These are phyloP conservation scores for Scaeva pyrastri DNA, from an alignment of 2,888 invertebrate species.

Conservation along the genomic window DNA sequence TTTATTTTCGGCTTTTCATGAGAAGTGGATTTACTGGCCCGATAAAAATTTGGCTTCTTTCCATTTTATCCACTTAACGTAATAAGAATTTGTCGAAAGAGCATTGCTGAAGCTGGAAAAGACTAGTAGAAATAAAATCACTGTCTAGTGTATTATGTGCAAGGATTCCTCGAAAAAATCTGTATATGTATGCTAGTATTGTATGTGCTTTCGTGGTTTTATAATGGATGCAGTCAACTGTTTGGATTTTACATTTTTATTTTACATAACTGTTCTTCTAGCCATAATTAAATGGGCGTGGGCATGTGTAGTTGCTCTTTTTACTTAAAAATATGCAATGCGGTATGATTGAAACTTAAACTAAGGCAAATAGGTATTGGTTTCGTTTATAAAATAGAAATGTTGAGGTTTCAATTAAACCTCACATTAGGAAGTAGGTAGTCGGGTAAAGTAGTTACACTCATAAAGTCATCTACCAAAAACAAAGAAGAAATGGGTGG, in stretches of 20 bases:
- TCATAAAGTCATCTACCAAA: no score
- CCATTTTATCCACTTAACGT: constrained; percentile 80
- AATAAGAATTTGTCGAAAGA: constrained; percentile 78
- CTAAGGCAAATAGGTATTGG: no score
- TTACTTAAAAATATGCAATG: constrained; percentile 33
- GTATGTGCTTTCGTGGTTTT: constrained; percentile 61
- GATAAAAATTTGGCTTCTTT: constrained; percentile 80
- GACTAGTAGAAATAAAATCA: constrained; percentile 16
- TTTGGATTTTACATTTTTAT: constrained; percentile 66
- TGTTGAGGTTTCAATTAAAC: no score
- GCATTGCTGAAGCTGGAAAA: constrained; percentile 33
- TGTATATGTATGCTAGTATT: constrained; percentile 8
- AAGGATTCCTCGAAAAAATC: constrained; percentile 27
- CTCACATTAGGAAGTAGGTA: no score
- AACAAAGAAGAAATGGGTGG: no score
- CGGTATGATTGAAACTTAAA: constrained; percentile 22
- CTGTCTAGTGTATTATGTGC: constrained; percentile 29
- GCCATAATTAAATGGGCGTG: constrained; percentile 69
- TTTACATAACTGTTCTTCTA: constrained; percentile 64
- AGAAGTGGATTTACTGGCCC: constrained; percentile 78
- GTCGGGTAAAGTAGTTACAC: no score
- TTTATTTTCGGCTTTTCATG: constrained; percentile 71
- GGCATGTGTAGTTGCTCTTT: constrained; percentile 50
- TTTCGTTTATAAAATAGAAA: no score
- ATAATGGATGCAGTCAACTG: constrained; percentile 76